phyloP scores from a whole-genome alignment of 2,888 invertebrate genomes.

The Yponomeuta evonymella region DNA sequence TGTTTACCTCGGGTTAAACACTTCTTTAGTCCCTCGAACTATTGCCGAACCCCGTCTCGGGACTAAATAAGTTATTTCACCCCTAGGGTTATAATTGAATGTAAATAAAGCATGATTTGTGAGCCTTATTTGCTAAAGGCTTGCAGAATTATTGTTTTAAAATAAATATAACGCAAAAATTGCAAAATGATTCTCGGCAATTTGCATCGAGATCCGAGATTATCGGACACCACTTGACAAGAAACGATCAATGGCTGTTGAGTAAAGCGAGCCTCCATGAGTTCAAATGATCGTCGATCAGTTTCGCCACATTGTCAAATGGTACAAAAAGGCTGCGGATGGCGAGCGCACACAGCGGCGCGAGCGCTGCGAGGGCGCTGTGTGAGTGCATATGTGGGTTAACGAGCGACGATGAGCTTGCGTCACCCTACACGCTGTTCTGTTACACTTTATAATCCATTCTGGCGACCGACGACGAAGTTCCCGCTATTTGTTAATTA shows the following conservation, averaged over 20 bases:
- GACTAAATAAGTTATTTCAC: too few relatives aligned
- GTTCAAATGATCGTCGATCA: background rate
- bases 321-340: constrained; percentile 10
- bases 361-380: constrained; percentile 1
- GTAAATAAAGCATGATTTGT: too few relatives aligned
- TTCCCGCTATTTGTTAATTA: background rate
- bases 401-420: constrained; percentile 19
- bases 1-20: too few relatives aligned
- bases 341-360: constrained; percentile 2
- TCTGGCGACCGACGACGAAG: background rate
- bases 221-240: background rate
- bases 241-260: background rate
- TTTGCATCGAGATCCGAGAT: background rate
- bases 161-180: too few relatives aligned
- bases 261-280: background rate
- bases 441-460: constrained; percentile 14
- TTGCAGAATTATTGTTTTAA: too few relatives aligned
- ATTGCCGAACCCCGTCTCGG: too few relatives aligned
- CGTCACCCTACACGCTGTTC: constrained; percentile 10
- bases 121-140: too few relatives aligned
- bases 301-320: constrained; percentile 11
- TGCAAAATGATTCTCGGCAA: background rate
- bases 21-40: too few relatives aligned
- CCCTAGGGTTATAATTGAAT: too few relatives aligned
- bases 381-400: constrained; percentile 16